Evolutionary conservation across 2,113 vertebrate genomes (phyloP).

Genomic region (Haliaeetus leucogaster): DNA sequence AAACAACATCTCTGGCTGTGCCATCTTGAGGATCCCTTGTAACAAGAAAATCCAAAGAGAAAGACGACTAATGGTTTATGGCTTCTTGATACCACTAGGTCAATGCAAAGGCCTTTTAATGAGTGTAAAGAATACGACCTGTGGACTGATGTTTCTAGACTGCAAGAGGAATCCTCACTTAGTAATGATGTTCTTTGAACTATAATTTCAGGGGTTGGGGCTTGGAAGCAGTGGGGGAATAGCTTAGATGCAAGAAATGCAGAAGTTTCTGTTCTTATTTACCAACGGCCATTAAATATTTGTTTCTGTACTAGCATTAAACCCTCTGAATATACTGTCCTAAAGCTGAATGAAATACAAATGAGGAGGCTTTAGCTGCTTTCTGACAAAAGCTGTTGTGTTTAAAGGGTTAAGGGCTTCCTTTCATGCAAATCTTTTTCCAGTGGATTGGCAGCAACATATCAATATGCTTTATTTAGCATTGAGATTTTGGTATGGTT

Average conservation of each 20-base stretch:
- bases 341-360: neutral
- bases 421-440: neutral
- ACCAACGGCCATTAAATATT: neutral
- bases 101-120: neutral
- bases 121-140: neutral
- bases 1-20: neutral
- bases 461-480: slow-evolving; percentile 22
- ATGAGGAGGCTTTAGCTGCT: neutral
- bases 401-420: neutral
- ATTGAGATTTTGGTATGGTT: neutral
- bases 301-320: slow-evolving; percentile 13
- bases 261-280: neutral
- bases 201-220: neutral
- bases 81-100: neutral
- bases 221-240: neutral
- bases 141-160: neutral
- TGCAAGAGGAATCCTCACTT: neutral
- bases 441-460: slow-evolving; percentile 2
- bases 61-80: neutral
- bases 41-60: neutral
- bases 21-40: neutral
- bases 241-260: neutral
- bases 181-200: neutral
- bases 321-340: neutral
- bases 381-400: neutral